Percentiles rank a stretch among this genome's conserved stretches.
phyloP scores from a whole-genome alignment of 2,888 invertebrate genomes.

The Netelia melanura region DNA sequence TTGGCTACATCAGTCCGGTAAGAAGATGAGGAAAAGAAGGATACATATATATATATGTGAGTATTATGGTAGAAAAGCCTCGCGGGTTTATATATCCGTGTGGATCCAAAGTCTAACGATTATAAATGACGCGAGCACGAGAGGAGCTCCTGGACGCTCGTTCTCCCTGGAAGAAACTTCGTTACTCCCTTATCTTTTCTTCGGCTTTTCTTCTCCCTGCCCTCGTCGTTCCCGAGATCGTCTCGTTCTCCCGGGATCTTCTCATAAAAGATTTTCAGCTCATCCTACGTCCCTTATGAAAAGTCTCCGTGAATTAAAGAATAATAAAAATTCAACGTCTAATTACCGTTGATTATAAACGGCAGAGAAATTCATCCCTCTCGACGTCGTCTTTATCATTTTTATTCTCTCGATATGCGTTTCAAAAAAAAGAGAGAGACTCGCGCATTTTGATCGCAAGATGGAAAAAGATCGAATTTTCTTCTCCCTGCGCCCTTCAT shows the following conservation, averaged over 20 bases:
- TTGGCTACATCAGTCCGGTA: slow-evolving; percentile 30
- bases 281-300: background rate
- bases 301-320: slow-evolving; percentile 9
- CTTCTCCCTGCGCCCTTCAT: background rate
- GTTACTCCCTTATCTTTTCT: slow-evolving; percentile 66
- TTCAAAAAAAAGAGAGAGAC: slow-evolving; percentile 22
- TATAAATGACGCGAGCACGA: slow-evolving; percentile 69
- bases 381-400: background rate
- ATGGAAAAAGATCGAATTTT: slow-evolving; percentile 34
- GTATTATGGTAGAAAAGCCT: slow-evolving; percentile 54
- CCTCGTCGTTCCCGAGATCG: slow-evolving; percentile 38
- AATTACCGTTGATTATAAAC: slow-evolving; percentile 50
- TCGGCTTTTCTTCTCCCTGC: slow-evolving; percentile 50
- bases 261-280: slow-evolving; percentile 27
- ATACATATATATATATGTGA: slow-evolving; percentile 22
- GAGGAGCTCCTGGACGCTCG: slow-evolving; percentile 22
- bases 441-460: background rate
- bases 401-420: slow-evolving; percentile 16
- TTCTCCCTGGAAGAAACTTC: slow-evolving; percentile 57
- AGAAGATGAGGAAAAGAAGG: slow-evolving; percentile 29
- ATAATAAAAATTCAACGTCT: slow-evolving; percentile 18
- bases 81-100: slow-evolving; percentile 65
- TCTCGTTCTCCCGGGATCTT: slow-evolving; percentile 56
- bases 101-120: slow-evolving; percentile 72
- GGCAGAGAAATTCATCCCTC: slow-evolving; percentile 27